Conservation (phyloP, 1,140 invertebrate species). For the Colletes gigas region DNA sequence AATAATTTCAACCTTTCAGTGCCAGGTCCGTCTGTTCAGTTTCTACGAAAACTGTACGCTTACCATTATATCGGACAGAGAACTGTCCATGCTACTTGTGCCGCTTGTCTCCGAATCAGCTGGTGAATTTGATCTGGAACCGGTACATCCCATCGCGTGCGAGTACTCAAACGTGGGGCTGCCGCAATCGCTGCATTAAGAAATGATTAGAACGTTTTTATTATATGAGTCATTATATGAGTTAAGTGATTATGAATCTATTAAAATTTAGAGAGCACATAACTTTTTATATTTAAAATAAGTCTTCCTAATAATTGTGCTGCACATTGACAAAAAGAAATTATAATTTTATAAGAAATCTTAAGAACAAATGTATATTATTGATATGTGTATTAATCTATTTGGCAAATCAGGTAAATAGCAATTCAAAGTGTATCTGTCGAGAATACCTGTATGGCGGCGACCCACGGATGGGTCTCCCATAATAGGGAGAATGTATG, state of each 20-base stretch:
- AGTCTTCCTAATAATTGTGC: no score
- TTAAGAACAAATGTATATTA: no score
- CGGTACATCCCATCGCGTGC: constrained; percentile 75
- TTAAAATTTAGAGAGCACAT: no score
- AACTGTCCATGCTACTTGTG: constrained; percentile 83
- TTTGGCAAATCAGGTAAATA: no score
- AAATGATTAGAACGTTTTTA: neutral
- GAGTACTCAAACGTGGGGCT: constrained; percentile 81
- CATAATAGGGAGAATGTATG: constrained; percentile 67
- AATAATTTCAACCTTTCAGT: no score
- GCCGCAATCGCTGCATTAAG: constrained; percentile 78
- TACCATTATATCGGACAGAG: constrained; percentile 86
- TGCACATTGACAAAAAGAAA: constrained; percentile 8
- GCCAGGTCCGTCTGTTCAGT: neutral
- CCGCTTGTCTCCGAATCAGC: constrained; percentile 85
- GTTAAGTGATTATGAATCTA: no score
- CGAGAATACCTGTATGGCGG: constrained; percentile 74
- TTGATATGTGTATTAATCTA: no score
- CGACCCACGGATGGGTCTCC: constrained; percentile 77
- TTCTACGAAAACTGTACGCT: constrained; percentile 50
- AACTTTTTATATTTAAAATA: no score
- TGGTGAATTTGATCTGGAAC: constrained; percentile 83
- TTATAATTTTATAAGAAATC: no score
- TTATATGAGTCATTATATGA: no score
- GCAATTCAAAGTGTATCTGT: neutral